Conservation (phyloP, 2,888 invertebrate genomes). For the Yponomeuta plumbellus region DNA sequence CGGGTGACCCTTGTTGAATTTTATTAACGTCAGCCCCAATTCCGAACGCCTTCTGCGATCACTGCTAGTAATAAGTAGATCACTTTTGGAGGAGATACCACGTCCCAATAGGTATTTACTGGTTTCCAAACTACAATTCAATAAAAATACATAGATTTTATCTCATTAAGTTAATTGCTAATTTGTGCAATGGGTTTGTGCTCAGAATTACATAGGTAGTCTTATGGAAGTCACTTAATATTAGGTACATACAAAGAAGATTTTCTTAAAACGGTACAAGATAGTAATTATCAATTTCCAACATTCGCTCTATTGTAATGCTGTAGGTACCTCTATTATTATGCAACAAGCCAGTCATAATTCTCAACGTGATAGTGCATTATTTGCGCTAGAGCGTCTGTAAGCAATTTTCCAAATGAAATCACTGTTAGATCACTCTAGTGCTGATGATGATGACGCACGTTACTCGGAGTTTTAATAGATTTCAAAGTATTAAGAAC, state of each 20-base stretch:
- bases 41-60: conserved; percentile 9
- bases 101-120: no score
- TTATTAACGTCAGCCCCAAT: conserved; percentile 23
- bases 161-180: background rate
- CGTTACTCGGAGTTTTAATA: background rate
- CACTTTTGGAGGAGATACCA: no score
- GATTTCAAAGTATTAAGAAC: background rate
- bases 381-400: background rate
- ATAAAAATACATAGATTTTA: no score
- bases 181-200: background rate
- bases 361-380: background rate
- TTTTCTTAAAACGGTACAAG: background rate
- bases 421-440: background rate
- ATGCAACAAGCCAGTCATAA: background rate
- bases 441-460: background rate
- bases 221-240: background rate
- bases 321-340: background rate
- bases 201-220: background rate
- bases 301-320: background rate
- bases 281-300: background rate
- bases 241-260: background rate
- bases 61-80: background rate
- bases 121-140: no score
- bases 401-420: background rate
- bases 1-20: conserved; percentile 37